These are phyloP conservation scores for Lycodopsis pacificus DNA, from an alignment of 2,797 vertebrate species.

Conservation along the genomic window DNA sequence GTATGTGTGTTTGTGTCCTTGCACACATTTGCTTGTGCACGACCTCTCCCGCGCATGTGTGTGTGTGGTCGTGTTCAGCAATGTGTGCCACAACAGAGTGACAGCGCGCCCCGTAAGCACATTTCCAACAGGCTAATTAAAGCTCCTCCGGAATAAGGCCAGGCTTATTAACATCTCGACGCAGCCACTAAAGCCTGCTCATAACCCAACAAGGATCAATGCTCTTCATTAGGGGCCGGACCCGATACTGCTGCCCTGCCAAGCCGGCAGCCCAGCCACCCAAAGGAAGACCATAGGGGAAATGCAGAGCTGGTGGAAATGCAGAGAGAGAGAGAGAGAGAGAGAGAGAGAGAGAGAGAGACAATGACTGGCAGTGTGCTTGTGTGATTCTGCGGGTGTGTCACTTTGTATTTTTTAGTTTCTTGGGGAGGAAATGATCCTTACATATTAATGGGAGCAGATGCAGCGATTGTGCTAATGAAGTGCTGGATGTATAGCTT, in stretches of 20 bases:
- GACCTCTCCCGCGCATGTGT: conserved; percentile 35
- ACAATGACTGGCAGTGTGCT: conserved; percentile 7
- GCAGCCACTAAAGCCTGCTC: conserved; percentile 77
- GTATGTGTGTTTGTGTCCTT: conserved; percentile 38
- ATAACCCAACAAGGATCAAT: conserved; percentile 85
- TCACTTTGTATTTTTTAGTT: conserved; percentile 23
- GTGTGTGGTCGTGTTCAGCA: conserved; percentile 44
- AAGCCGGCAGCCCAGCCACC: conserved; percentile 49
- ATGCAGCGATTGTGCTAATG: conserved; percentile 26
- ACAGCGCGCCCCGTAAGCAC: conserved; percentile 84
- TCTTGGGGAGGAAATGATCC: conserved; percentile 26
- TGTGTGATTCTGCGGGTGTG: conserved; percentile 25
- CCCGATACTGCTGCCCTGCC: conserved; percentile 71
- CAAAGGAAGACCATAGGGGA: conserved; percentile 54
- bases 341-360: not conserved
- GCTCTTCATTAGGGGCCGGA: conserved; percentile 78
- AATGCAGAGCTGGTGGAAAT: conserved; percentile 65
- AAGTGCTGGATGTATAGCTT: conserved; percentile 20
- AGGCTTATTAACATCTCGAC: conserved; percentile 84
- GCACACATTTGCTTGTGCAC: conserved; percentile 25
- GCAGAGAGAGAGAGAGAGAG: conserved; percentile 10
- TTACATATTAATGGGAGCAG: conserved; percentile 27
- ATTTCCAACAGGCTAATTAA: conserved; percentile 88
- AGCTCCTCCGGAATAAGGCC: conserved; percentile 82
- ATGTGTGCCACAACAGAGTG: conserved; percentile 75